Base-by-base conservation (phyloP, 1,140 invertebrate genomes). In the Bathynomus jamesi region DNA sequence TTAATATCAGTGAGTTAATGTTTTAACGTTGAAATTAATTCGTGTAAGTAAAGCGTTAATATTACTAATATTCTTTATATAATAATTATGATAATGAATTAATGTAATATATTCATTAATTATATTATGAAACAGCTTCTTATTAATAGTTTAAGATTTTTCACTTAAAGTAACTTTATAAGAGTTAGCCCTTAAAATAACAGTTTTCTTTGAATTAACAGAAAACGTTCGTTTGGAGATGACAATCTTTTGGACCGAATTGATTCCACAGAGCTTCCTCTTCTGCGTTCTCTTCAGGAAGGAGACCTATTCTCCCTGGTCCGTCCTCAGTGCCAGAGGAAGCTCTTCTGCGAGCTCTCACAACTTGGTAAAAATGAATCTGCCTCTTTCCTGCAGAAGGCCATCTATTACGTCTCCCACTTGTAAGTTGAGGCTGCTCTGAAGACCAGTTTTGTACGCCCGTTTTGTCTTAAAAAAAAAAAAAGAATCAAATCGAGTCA, bases 301-400 rank as follows among this genome's bases (percentile, higher is more conserved):
- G 70, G 61, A 21, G 71, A 76, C 64, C 62, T 76, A 46, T 25
- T 72, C 2, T 30, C 74, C 24, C 67, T 73, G 32, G 62, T 46
- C 24, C 46, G 40, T 24, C 65, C 46, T 11, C 21, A 63, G 32
- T 76, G 75, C 62, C 75, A 76, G 32, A 46, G 61, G 53, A 71
- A 71, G 30, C 75, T 76, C 28, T 76, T 76, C 75, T 76, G 75
- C 31, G 75, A 76, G 62, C 27, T 76, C 11, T 40, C 72, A 13
- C 65, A 65, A 53, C 61, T 76, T 4, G 75, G 75, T 4, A 46
- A 71, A 29, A 32, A 61, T 11, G 72, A 76, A 17, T 17, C 30
- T 7, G 65, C 75, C 28, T 76, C 75, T 2, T 61, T 71, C 65
- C 28, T 76, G 28, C 75, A 76, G 75, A 68, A 66, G 21, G 64